phyloP scores from a whole-genome alignment of 1,140 invertebrate genomes.

The Achroia grisella region DNA sequence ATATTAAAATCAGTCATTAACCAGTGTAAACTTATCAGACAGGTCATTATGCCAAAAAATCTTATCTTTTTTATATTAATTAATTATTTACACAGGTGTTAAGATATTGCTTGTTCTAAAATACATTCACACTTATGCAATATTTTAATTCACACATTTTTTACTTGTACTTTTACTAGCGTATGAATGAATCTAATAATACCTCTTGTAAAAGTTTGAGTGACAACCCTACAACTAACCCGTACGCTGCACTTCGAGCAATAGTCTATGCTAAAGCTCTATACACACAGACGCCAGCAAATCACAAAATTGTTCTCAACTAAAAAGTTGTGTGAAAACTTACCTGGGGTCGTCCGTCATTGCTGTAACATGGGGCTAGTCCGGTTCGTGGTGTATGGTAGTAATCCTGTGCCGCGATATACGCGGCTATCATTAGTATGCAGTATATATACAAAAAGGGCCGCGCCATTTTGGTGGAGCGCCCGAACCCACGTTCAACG shows the following conservation, averaged over 20 bases:
- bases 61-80: not conserved
- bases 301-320: too few relatives aligned
- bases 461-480: slow-evolving; percentile 47
- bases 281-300: not conserved
- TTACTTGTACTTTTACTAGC: too few relatives aligned
- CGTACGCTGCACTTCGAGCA: too few relatives aligned
- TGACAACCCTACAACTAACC: too few relatives aligned
- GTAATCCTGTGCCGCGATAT: slow-evolving; percentile 44
- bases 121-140: too few relatives aligned
- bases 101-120: too few relatives aligned
- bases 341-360: slow-evolving; percentile 54
- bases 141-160: too few relatives aligned
- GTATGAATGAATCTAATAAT: too few relatives aligned
- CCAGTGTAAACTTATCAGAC: not conserved
- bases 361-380: slow-evolving; percentile 59
- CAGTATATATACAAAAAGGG: slow-evolving; percentile 32
- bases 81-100: too few relatives aligned
- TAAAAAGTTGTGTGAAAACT: slow-evolving; percentile 11
- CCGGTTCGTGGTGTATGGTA: slow-evolving; percentile 49
- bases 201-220: too few relatives aligned
- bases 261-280: too few relatives aligned
- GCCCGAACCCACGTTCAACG: slow-evolving; percentile 43
- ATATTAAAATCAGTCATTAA: slow-evolving; percentile 6
- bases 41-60: not conserved
- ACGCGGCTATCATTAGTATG: slow-evolving; percentile 36